Percentiles rank a stretch among this genome's conserved stretches.
Evolutionary conservation across 2,113 vertebrate species (phyloP).

Genomic region (Rafetus swinhoei): DNA sequence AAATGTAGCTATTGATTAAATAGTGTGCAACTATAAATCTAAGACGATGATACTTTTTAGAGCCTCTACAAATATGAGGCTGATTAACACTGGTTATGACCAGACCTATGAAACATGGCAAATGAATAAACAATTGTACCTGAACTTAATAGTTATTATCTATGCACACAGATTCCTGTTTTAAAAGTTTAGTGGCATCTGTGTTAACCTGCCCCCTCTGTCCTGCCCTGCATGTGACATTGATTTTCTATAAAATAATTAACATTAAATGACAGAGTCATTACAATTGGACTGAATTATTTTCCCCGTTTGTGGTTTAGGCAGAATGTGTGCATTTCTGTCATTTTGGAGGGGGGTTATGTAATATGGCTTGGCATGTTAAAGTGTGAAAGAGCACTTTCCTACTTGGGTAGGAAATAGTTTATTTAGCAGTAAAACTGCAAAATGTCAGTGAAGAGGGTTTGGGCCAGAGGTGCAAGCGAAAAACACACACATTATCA

Average conservation of each 20-base stretch:
- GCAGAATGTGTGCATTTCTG: neutral
- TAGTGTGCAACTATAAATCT: neutral
- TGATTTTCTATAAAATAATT: constrained; percentile 12
- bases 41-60: neutral
- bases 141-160: neutral
- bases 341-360: neutral
- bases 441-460: neutral
- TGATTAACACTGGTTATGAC: neutral
- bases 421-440: neutral
- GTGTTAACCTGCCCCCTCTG: neutral
- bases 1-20: neutral
- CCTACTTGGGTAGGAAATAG: neutral
- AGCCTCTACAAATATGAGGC: neutral
- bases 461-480: neutral
- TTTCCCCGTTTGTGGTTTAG: neutral
- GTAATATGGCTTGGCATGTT: constrained; percentile 1
- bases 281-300: accelerated
- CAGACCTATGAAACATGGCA: neutral
- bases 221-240: neutral
- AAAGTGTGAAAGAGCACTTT: constrained; percentile 11
- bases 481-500: neutral
- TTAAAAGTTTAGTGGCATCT: constrained; percentile 3
- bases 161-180: accelerated
- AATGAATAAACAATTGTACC: neutral
- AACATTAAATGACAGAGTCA: constrained; percentile 13